Base-by-base conservation (phyloP, 2,797 vertebrate genomes). In the Cirrhinus molitorella region DNA sequence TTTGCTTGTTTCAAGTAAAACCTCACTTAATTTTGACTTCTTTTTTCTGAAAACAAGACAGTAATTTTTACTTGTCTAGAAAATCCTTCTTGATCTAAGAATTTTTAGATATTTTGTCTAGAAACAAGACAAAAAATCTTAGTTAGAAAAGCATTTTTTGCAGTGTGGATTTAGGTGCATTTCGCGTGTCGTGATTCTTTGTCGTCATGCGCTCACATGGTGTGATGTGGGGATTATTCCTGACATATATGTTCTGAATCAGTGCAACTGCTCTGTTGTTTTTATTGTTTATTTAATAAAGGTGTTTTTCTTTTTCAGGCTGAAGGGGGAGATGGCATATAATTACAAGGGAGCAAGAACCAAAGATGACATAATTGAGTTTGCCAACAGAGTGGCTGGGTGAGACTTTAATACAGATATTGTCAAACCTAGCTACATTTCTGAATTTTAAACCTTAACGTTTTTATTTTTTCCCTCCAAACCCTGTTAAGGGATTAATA, bases 321-420 rank as follows among this genome's bases (percentile, higher is more conserved):
- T 99, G 88, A 99, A 99, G 90, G 96, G 96, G 13, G 97, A 99
- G 77, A 94, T 99, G 31, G 97, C 97, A 5, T 99, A 99, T 89
- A 99, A 97, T 90, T 99, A 99, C 86, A 97, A 98, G 91, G 98
- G 98, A 85, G 96, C 97, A 10, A 94, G 98, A 90, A 99, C 98
- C 89, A 99, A 98, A 95, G 98, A 99, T 84, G 98, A 98, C 89
- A 99, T 99, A 75, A 93, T 99, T 68, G 98, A 99, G 88, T 99
- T 99, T 93, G 96, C 98, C 90, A 99, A 98, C 93, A 96, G 98
- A 92, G 97, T 99, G 57, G 95, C 98, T 31, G 98, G 98, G 98
- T 99, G 90, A 97, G 97, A 87, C 1, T 6, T 37, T 16, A 55
- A 21, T 68, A 53, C 43, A 45, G 21, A 34, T 23, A 1, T 6